phyloP scores from a whole-genome alignment of 1,140 invertebrate genomes.

The Habropoda laboriosa region DNA sequence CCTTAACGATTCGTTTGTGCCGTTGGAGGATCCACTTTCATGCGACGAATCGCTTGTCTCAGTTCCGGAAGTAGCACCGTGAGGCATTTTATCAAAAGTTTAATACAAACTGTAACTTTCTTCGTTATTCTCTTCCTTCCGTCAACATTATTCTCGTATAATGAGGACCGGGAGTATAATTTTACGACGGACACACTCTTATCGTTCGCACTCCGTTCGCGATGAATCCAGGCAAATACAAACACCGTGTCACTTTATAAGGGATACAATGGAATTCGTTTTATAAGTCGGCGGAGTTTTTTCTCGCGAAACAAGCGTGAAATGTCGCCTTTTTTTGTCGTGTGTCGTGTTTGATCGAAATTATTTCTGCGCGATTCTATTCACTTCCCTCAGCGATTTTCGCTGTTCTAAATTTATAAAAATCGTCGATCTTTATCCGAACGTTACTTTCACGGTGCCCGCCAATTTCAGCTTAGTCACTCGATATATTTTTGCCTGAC shows the following conservation, averaged over 20 bases:
- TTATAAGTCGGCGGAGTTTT: neutral
- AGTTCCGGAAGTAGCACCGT: conserved; percentile 41
- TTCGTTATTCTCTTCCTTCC: conserved; percentile 72
- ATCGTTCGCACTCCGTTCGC: conserved; percentile 50
- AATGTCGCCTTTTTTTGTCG: neutral
- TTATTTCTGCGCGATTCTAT: no score
- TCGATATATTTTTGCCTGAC: no score
- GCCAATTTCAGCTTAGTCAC: no score
- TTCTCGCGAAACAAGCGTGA: neutral
- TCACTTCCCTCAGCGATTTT: no score
- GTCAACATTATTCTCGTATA: conserved; percentile 76
- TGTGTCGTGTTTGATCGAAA: no score
- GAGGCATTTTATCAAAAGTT: conserved; percentile 68
- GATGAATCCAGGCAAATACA: conserved; percentile 54
- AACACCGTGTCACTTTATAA: conserved; percentile 19
- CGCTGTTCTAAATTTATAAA: no score
- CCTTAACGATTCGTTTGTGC: conserved; percentile 52
- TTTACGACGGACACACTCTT: conserved; percentile 64
- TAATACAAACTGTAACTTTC: conserved; percentile 72
- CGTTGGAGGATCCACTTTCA: conserved; percentile 55
- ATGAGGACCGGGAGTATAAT: conserved; percentile 70
- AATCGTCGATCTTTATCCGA: no score
- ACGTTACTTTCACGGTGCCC: no score
- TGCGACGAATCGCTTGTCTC: conserved; percentile 60
- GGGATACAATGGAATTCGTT: neutral